Percentiles rank a stretch among this genome's conserved stretches.
Conservation (phyloP, 2,797 vertebrate genomes). For the Syngnathus rostellatus region DNA sequence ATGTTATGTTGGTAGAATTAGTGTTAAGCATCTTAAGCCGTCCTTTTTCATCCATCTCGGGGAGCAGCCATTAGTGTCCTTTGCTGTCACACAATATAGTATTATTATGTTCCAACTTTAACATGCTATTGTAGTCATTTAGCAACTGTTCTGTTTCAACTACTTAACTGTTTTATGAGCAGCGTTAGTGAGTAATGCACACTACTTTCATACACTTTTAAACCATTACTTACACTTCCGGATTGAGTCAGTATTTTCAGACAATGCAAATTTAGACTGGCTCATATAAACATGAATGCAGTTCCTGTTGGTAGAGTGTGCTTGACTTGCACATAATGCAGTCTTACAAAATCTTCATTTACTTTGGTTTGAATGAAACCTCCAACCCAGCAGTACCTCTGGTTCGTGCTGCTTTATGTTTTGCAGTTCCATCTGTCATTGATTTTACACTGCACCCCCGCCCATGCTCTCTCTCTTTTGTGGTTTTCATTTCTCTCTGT, state of each 20-base stretch:
- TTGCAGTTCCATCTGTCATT: conserved; percentile 37
- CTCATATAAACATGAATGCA: background rate
- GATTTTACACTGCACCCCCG: background rate
- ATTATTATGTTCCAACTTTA: too few relatives aligned
- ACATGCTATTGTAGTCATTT: background rate
- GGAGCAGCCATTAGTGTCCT: too few relatives aligned
- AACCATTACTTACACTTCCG: background rate
- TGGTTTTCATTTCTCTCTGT: conserved; percentile 24
- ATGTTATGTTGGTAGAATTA: too few relatives aligned
- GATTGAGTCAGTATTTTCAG: background rate
- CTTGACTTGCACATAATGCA: background rate
- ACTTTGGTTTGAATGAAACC: background rate
- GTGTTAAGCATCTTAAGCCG: too few relatives aligned
- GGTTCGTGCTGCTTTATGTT: conserved; percentile 3
- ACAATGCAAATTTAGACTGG: background rate
- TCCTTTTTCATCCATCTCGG: too few relatives aligned
- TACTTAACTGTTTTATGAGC: background rate
- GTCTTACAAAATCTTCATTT: background rate
- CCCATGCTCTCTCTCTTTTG: background rate
- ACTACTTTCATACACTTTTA: background rate
- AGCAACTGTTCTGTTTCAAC: background rate
- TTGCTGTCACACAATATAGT: too few relatives aligned
- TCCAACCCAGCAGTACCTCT: background rate
- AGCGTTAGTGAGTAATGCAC: background rate
- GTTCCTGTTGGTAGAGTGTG: background rate